Evolutionary conservation across 2,888 invertebrate species (phyloP).

Genomic region (Pseudoips prasinana): DNA sequence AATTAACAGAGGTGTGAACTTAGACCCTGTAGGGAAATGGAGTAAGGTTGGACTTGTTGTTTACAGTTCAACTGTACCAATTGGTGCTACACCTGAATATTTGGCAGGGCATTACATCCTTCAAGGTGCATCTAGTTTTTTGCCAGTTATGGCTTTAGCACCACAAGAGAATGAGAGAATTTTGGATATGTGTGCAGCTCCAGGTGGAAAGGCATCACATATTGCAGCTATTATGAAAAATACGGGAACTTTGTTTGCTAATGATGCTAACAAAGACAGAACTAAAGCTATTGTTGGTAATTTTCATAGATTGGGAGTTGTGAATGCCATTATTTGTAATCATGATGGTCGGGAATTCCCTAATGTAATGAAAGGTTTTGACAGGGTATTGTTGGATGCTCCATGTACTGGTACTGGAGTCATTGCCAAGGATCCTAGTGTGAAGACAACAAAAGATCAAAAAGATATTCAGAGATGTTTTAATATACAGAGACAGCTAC

Average conservation of each 20-base stretch:
- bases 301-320: conserved; percentile 96
- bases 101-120: conserved; percentile 98
- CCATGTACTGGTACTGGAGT: conserved; percentile 99
- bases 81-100: conserved; percentile 99
- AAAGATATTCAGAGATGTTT: conserved; percentile 95
- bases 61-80: conserved; percentile 96
- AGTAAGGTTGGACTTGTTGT: conserved; percentile 98
- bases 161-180: conserved; percentile 97
- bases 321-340: conserved; percentile 94
- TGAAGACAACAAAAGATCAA: conserved; percentile 95
- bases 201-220: conserved; percentile 99
- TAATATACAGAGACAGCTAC: conserved; percentile 94
- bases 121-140: conserved; percentile 97
- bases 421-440: conserved; percentile 97
- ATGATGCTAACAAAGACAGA: conserved; percentile 95
- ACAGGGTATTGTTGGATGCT: conserved; percentile 97
- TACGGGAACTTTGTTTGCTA: conserved; percentile 97
- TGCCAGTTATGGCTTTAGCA: conserved; percentile 98
- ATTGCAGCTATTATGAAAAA: conserved; percentile 99
- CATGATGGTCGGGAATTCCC: conserved; percentile 95
- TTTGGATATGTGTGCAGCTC: conserved; percentile 98
- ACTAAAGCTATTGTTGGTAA: conserved; percentile 97
- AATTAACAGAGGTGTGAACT: conserved; percentile 97
- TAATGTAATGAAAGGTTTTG: conserved; percentile 94
- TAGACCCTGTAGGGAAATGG: conserved; percentile 99